phyloP scores from a whole-genome alignment of 2,113 vertebrate species.

The Delphinapterus leucas region DNA sequence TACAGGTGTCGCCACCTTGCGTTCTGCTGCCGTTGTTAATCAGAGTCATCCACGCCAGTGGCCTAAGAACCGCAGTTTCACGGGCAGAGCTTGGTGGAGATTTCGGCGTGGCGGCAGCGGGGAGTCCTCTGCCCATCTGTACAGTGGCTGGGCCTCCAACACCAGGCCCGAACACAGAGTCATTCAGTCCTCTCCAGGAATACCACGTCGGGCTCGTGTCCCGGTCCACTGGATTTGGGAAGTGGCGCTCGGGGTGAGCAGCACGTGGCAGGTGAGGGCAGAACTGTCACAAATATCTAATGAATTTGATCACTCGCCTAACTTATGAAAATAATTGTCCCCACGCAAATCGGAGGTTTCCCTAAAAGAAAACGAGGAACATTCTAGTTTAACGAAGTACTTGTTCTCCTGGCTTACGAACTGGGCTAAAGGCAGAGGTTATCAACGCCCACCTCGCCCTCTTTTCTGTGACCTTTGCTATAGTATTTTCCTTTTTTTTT shows the following conservation, averaged over 20 bases:
- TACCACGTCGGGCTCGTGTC: rapidly evolving
- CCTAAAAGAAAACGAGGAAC: neutral
- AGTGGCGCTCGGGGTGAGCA: neutral
- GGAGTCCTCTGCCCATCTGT: neutral
- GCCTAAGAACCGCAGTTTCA: neutral
- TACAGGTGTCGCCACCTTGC: neutral
- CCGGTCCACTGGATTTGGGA: neutral
- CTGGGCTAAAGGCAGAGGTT: neutral
- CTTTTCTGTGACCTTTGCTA: neutral
- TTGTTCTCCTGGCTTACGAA: neutral
- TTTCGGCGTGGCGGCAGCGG: rapidly evolving
- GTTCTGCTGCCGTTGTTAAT: neutral
- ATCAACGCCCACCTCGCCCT: rapidly evolving
- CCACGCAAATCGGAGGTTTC: neutral
- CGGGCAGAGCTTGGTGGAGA: neutral
- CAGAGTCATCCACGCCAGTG: neutral
- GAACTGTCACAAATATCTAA: neutral
- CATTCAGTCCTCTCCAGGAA: neutral
- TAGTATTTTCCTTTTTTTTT: neutral
- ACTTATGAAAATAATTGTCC: neutral
- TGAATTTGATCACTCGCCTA: neutral
- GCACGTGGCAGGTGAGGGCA: neutral
- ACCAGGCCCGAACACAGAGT: neutral
- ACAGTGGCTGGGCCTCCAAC: neutral
- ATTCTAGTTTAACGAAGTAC: neutral